Evolutionary conservation across 2,113 vertebrate genomes (phyloP).

Genomic region (Speoplatyrhinus poulsoni): DNA sequence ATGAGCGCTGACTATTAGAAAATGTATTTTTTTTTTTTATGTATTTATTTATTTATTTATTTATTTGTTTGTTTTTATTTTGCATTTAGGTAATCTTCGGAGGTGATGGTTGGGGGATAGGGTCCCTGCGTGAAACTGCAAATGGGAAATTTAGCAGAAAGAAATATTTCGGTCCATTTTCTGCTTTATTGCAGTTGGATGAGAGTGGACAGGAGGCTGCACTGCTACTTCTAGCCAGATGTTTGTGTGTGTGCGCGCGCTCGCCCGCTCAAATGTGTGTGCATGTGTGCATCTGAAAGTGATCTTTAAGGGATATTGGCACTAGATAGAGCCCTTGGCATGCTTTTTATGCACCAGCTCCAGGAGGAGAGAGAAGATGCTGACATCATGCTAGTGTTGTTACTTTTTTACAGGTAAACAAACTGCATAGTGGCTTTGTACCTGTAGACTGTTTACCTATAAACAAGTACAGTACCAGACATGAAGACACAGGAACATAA

Average conservation of each 20-base stretch:
- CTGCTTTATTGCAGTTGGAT: constrained; percentile 98
- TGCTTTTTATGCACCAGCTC: no score
- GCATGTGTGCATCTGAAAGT: constrained; percentile 7
- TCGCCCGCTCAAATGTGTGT: not conserved
- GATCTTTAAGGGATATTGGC: no score
- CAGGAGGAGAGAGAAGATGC: no score
- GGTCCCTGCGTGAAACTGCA: constrained; percentile 92
- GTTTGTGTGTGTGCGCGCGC: constrained; percentile 84
- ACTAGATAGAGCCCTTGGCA: no score
- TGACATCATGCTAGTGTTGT: no score
- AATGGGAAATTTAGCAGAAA: constrained; percentile 99
- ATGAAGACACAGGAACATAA: no score
- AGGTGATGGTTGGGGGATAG: constrained; percentile 85
- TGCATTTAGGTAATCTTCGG: constrained; percentile 93
- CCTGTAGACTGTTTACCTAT: not conserved
- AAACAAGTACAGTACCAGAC: not conserved
- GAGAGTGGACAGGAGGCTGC: constrained; percentile 88
- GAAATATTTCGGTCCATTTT: constrained; percentile 99
- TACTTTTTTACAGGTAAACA: no score
- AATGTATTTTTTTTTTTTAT: not conserved
- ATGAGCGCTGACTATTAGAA: not conserved
- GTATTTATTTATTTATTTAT: constrained; percentile 55
- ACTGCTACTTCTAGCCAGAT: constrained; percentile 86
- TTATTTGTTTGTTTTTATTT: constrained; percentile 88
- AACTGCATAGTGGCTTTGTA: no score